These are phyloP conservation scores for Leptinotarsa defecta DNA, from an alignment of 1,140 invertebrate species.

Conservation along the genomic window DNA sequence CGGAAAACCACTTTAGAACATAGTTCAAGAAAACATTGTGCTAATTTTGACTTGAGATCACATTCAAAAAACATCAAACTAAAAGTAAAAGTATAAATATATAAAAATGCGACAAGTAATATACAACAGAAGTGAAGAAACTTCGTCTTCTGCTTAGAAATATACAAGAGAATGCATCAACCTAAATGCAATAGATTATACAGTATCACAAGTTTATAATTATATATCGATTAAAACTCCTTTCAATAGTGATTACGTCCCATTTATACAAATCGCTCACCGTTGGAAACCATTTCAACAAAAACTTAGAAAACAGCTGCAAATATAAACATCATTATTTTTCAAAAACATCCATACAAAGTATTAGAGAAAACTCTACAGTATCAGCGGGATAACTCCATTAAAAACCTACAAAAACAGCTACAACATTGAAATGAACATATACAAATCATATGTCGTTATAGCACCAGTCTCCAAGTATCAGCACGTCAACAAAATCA, in stretches of 20 bases:
- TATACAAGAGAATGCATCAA: slow-evolving; percentile 34
- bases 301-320: slow-evolving; percentile 28
- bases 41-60: slow-evolving; percentile 52
- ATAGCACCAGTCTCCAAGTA: background rate
- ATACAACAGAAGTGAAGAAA: slow-evolving; percentile 23
- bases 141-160: slow-evolving; percentile 16
- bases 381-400: slow-evolving; percentile 6
- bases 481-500: too few relatives aligned
- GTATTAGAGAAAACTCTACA: background rate
- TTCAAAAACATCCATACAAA: slow-evolving; percentile 21
- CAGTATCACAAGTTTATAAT: slow-evolving; percentile 50
- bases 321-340: slow-evolving; percentile 21
- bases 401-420: background rate
- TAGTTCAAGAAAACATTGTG: slow-evolving; percentile 43
- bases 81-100: slow-evolving; percentile 30
- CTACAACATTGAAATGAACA: slow-evolving; percentile 10
- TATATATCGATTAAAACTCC: slow-evolving; percentile 40
- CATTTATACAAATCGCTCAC: slow-evolving; percentile 44
- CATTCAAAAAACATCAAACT: slow-evolving; percentile 39
- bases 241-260: slow-evolving; percentile 45
- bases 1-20: slow-evolving; percentile 37
- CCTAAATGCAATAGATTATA: slow-evolving; percentile 40
- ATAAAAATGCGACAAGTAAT: slow-evolving; percentile 36
- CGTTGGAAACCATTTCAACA: slow-evolving; percentile 30
- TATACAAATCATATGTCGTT: slow-evolving; percentile 14